phyloP scores from a whole-genome alignment of 2,113 vertebrate genomes.

The Gnathonemus echidnorhynchus region DNA sequence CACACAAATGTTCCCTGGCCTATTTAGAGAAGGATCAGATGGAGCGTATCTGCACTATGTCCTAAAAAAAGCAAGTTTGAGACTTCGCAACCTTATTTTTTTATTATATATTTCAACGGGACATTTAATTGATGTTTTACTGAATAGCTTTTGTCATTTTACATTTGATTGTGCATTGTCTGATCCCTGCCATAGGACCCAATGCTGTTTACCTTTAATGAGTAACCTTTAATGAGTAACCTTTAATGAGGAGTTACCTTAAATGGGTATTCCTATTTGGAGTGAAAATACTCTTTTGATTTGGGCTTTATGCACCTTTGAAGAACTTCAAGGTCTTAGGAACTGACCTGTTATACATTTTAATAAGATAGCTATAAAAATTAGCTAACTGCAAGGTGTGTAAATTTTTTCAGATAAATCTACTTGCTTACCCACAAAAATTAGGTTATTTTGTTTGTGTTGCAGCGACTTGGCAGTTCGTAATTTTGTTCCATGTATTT shows the following conservation, averaged over 20 bases:
- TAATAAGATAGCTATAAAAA: not conserved
- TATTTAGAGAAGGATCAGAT: not conserved
- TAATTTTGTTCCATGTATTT: not conserved
- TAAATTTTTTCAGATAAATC: not conserved
- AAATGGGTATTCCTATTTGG: not conserved
- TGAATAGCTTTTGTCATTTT: not conserved
- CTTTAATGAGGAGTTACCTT: too few species aligned
- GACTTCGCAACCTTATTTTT: not conserved
- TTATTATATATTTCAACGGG: not conserved
- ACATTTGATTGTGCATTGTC: not conserved
- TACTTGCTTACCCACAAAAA: not conserved
- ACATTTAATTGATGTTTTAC: not conserved
- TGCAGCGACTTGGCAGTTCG: not conserved
- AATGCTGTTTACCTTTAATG: not conserved
- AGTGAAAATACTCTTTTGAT: not conserved
- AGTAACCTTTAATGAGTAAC: not conserved
- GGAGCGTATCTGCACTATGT: not conserved
- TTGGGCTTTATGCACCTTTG: not conserved
- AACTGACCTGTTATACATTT: not conserved
- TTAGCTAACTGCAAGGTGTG: not conserved
- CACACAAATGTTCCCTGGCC: slow-evolving; percentile 2
- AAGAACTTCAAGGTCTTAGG: not conserved
- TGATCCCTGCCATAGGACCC: not conserved
- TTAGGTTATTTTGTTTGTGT: not conserved
- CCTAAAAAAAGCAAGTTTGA: not conserved